Percentiles rank a stretch among this genome's conserved stretches.
Evolutionary conservation across 2,797 vertebrate genomes (phyloP).

Genomic region (Antennarius maculatus): DNA sequence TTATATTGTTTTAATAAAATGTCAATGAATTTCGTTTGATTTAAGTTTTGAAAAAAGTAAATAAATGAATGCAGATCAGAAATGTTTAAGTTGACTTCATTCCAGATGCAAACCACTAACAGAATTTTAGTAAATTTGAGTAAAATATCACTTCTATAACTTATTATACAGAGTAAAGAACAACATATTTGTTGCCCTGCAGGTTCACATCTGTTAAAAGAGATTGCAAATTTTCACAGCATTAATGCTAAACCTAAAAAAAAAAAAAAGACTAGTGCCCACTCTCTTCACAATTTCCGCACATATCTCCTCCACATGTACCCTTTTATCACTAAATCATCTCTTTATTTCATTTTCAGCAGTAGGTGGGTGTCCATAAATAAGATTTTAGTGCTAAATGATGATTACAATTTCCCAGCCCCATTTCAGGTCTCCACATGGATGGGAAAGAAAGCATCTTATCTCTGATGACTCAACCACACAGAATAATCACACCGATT

Average conservation of each 20-base stretch:
- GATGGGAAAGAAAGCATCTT: slow-evolving; percentile 1
- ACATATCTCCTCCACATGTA: slow-evolving; percentile 27
- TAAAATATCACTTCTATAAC: neutral
- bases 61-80: neutral
- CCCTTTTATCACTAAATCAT: slow-evolving; percentile 41
- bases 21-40: neutral
- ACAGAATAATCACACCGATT: slow-evolving; percentile 38
- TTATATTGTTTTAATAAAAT: neutral
- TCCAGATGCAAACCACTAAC: neutral
- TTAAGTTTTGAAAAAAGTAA: neutral
- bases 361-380: slow-evolving; percentile 47
- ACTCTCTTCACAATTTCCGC: slow-evolving; percentile 4
- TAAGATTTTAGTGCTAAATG: slow-evolving; percentile 41
- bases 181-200: neutral
- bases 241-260: neutral
- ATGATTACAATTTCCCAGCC: slow-evolving; percentile 39
- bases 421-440: slow-evolving; percentile 15
- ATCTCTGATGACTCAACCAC: slow-evolving; percentile 46
- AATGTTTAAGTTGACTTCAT: neutral
- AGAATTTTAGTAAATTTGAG: neutral
- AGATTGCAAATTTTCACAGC: slow-evolving; percentile 3
- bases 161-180: neutral
- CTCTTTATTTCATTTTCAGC: slow-evolving; percentile 40
- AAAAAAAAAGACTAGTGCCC: slow-evolving; percentile 18
- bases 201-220: neutral